Evolutionary conservation across 2,888 invertebrate species (phyloP).

Genomic region (Torymus texanus): DNA sequence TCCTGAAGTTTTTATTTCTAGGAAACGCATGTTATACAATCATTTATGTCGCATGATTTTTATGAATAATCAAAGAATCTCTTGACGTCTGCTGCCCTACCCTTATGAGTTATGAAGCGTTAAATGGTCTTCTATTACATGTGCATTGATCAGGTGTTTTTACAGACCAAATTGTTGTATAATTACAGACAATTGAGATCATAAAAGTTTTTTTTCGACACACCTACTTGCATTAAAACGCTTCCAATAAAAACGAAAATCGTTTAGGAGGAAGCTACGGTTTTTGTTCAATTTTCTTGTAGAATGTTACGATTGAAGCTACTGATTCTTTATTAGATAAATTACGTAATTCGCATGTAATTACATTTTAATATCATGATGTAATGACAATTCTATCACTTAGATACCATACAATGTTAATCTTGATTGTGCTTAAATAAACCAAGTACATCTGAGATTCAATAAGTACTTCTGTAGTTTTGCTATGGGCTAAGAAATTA

Average conservation of each 20-base stretch:
- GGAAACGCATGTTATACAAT: background rate
- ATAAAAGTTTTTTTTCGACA: constrained; percentile 7
- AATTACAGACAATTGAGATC: constrained; percentile 8
- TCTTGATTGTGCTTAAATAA: constrained; percentile 27
- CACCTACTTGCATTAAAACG: background rate
- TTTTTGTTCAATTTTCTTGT: constrained; percentile 28
- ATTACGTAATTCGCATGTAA: constrained; percentile 25
- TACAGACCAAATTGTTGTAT: constrained; percentile 3
- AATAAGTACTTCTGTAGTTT: no score
- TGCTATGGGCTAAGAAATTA: no score
- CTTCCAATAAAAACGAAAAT: background rate
- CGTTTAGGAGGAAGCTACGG: constrained; percentile 10
- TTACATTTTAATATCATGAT: constrained; percentile 25
- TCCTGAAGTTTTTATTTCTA: background rate
- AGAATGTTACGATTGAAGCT: constrained; percentile 15
- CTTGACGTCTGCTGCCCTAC: background rate
- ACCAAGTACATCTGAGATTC: background rate
- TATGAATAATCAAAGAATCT: constrained; percentile 6
- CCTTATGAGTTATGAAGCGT: background rate
- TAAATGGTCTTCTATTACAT: constrained; percentile 2
- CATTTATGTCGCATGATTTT: background rate
- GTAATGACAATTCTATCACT: constrained; percentile 10
- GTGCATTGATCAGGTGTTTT: constrained; percentile 11
- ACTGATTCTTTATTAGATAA: background rate
- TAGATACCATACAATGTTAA: constrained; percentile 9